Evolutionary conservation across 2,888 invertebrate species (phyloP).

Genomic region (Lypha dubia): DNA sequence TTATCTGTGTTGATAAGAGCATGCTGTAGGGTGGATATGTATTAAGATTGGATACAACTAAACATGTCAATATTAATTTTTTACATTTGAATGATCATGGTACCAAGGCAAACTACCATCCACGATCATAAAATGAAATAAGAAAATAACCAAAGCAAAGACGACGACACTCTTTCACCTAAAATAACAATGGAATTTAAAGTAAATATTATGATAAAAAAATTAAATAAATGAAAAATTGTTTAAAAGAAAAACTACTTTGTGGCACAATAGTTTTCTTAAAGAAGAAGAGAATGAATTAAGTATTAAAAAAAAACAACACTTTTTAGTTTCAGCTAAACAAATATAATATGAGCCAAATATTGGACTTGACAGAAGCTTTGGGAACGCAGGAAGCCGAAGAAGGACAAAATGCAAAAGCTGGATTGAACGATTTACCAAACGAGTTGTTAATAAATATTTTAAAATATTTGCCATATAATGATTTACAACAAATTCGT

Average conservation of each 20-base stretch:
- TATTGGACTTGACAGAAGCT: background rate
- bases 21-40: no score
- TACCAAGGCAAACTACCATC: no score
- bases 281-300: background rate
- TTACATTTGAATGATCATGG: no score
- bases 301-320: slow-evolving; percentile 18
- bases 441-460: slow-evolving; percentile 78
- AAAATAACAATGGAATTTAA: no score
- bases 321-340: slow-evolving; percentile 39
- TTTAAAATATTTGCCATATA: slow-evolving; percentile 76
- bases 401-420: background rate
- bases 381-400: background rate
- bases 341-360: slow-evolving; percentile 7
- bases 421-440: slow-evolving; percentile 73
- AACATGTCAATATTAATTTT: no score
- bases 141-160: no score
- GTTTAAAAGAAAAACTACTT: background rate
- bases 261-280: slow-evolving; percentile 32
- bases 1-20: no score
- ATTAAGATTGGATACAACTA: no score
- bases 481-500: slow-evolving; percentile 77
- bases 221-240: background rate
- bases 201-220: background rate
- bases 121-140: no score
- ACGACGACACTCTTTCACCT: no score